Evolutionary conservation across 2,888 invertebrate species (phyloP).

Genomic region (Rhaphigaster nebulosa): DNA sequence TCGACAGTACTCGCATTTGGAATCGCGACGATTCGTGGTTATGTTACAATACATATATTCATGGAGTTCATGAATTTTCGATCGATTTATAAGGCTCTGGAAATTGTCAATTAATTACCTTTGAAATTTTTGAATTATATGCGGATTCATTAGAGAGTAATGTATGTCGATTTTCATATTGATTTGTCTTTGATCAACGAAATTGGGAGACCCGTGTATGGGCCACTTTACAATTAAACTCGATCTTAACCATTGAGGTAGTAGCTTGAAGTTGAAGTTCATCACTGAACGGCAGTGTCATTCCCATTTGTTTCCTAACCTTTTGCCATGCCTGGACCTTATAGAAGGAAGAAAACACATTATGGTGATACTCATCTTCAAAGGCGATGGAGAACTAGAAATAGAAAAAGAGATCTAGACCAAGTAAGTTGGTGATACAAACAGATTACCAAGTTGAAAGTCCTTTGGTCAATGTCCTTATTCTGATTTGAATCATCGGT

Average conservation of each 20-base stretch:
- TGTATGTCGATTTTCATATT: no score
- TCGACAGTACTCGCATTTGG: no score
- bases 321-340: slow-evolving; percentile 69
- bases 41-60: no score
- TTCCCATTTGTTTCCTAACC: neutral
- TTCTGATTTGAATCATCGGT: neutral
- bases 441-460: neutral
- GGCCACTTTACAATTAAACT: no score
- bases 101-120: no score
- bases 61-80: no score
- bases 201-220: no score
- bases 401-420: slow-evolving; percentile 84
- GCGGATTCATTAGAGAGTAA: no score
- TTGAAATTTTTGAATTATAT: no score
- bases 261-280: neutral
- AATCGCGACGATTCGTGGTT: no score
- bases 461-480: neutral
- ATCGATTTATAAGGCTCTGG: no score
- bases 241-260: neutral
- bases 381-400: slow-evolving; percentile 82
- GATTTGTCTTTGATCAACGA: no score
- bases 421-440: slow-evolving; percentile 72
- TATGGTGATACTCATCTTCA: slow-evolving; percentile 84
- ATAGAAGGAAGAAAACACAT: slow-evolving; percentile 85
- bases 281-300: neutral